Conservation (phyloP, 2,113 vertebrate species). For the Brachirus orientalis region DNA sequence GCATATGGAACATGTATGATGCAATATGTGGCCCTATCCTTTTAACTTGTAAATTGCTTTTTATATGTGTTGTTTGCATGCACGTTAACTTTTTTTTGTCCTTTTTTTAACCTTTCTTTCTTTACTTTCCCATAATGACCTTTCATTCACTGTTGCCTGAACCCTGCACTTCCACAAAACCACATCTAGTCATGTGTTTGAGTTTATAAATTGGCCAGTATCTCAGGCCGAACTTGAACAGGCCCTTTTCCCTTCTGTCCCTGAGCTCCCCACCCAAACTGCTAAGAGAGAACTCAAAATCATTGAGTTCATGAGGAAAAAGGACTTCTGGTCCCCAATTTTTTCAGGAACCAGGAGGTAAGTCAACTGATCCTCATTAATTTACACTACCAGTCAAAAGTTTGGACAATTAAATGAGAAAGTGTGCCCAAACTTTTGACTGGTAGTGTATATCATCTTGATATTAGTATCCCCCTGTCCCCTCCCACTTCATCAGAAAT, state of each 20-base stretch:
- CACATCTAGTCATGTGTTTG: slow-evolving; percentile 84
- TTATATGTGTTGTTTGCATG: slow-evolving; percentile 25
- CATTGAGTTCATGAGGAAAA: slow-evolving; percentile 93
- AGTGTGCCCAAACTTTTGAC: no score
- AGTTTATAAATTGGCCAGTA: slow-evolving; percentile 86
- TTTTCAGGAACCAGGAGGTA: slow-evolving; percentile 89
- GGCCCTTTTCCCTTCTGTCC: slow-evolving; percentile 77
- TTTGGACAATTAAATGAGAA: no score
- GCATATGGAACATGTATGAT: background rate
- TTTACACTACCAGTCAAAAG: no score
- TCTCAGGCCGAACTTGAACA: slow-evolving; percentile 83
- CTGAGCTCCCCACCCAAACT: slow-evolving; percentile 81
- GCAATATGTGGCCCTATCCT: background rate
- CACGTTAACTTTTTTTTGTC: slow-evolving; percentile 29
- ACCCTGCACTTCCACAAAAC: background rate
- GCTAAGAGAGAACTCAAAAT: slow-evolving; percentile 90
- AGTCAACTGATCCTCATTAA: slow-evolving; percentile 39
- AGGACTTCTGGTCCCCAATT: slow-evolving; percentile 86
- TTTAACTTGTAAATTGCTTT: background rate
- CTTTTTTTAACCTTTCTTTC: slow-evolving; percentile 24
- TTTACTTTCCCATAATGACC: background rate
- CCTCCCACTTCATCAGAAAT: no score
- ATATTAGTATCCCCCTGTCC: no score
- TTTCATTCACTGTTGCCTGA: background rate
- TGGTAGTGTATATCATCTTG: no score